Conservation (phyloP, 2,797 vertebrate species). For the Pangasius krempfi region DNA sequence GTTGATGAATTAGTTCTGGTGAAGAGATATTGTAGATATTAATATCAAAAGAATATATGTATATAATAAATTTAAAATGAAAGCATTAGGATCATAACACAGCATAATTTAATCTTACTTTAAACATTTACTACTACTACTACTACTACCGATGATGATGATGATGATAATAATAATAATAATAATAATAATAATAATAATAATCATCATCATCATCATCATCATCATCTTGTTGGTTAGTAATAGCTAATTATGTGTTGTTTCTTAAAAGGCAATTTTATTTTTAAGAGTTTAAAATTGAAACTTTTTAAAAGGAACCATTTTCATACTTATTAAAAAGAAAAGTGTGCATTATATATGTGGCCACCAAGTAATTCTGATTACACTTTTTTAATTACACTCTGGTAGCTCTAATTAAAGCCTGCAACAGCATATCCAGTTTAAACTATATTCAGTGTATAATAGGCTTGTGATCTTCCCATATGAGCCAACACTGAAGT, state of each 20-base stretch:
- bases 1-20: not conserved
- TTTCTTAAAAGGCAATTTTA: not conserved
- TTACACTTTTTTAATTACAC: too few species aligned
- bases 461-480: constrained; percentile 56
- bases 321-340: not conserved
- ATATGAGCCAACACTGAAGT: constrained; percentile 59
- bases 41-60: not conserved
- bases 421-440: not conserved
- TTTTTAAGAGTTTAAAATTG: not conserved
- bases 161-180: not conserved
- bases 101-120: not conserved
- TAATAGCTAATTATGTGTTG: not conserved
- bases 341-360: not conserved
- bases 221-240: not conserved
- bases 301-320: not conserved
- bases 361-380: not conserved
- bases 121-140: not conserved
- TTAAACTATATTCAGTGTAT: constrained; percentile 69
- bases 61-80: not conserved
- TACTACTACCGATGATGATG: too few species aligned
- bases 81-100: not conserved
- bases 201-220: not conserved
- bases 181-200: not conserved
- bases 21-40: not conserved
- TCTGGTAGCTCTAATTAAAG: not conserved